Base-by-base conservation (phyloP, 1,140 invertebrate genomes). In the Drosophila nasuta region DNA sequence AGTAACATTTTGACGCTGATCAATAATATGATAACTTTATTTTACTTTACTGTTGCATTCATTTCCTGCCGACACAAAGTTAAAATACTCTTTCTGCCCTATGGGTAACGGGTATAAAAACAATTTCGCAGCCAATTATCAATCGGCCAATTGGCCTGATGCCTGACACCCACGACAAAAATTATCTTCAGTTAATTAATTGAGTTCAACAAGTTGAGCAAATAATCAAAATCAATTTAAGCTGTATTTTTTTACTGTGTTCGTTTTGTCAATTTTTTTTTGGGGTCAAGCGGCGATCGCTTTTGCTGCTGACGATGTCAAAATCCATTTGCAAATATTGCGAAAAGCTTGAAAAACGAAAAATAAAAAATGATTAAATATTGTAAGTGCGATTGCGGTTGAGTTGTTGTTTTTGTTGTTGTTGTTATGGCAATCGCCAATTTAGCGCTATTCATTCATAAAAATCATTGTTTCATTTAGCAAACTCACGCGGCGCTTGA, bases 191-290 rank as follows among this genome's bases (percentile, higher is more conserved):
- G 80, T 80, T 88, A 88, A 88, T 88, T 88, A 87, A 88, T 88
- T 89, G 85, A 74, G 85, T 88, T 88, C 83, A 88, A 89, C 75
- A 73, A 89, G 83, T 85, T 88, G 65, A 85, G 67, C 64, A 85
- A 88, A 88, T 88, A 89, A 88, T 88, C 66, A 89, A 88, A 88
- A 88, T 88, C 83, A 85, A 88, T 88, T 88, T 75, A 78, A 71
- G 49, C 57, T 30, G 35, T 49, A 59, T 52, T 13, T 54, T 35
- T 54, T 51, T 51, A 7, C 20, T 28, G 8, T 51, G 10, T 2
- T 11, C 25, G 5, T 52, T 67, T 75, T 56, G 17, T 10, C 41
- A 43, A 46, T 86, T 86, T 25, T 25, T 25, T 25, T 25, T 88
- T 88, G 77, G 78, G 85, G 83, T 88, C 83, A 88, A 89, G 74